Evolutionary conservation across 1,140 invertebrate species (phyloP).

Genomic region (Augochlora pura): DNA sequence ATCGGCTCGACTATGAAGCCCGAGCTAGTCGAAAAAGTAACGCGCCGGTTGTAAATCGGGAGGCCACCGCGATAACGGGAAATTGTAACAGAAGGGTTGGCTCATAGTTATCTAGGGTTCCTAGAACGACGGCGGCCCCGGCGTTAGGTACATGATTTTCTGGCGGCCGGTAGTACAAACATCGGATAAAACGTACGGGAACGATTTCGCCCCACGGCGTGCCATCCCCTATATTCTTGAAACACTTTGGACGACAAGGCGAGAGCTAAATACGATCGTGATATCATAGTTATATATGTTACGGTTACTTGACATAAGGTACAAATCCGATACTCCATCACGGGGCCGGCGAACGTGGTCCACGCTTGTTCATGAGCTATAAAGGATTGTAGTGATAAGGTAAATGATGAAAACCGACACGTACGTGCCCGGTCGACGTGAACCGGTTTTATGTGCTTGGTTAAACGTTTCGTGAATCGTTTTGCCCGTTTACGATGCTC

Average conservation of each 20-base stretch:
- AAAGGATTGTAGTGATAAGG: constrained; percentile 64
- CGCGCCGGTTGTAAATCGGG: not conserved
- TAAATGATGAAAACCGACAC: constrained; percentile 65
- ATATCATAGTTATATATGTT: constrained; percentile 54
- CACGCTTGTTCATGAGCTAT: constrained; percentile 59
- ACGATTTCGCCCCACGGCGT: not conserved
- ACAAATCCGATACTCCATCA: constrained; percentile 65
- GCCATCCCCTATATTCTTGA: not conserved
- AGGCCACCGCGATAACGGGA: not conserved
- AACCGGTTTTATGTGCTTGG: constrained; percentile 50
- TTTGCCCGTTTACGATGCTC: constrained; percentile 35
- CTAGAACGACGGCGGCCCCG: not conserved
- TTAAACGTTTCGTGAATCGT: constrained; percentile 48
- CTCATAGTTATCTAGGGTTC: not conserved
- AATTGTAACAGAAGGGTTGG: not conserved
- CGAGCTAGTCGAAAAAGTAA: not conserved
- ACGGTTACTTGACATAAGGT: constrained; percentile 58
- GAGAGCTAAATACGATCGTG: constrained; percentile 26
- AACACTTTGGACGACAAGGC: constrained; percentile 20
- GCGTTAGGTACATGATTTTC: not conserved
- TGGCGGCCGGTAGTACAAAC: not conserved
- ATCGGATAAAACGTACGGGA: not conserved
- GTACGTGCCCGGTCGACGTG: constrained; percentile 57
- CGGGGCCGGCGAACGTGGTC: constrained; percentile 20
- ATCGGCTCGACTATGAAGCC: not conserved